A percentile compares a stretch with the other conserved stretches of the same genome.
Evolutionary conservation across 2,888 invertebrate genomes (phyloP).

Genomic region (Stenchaetothrips biformis): DNA sequence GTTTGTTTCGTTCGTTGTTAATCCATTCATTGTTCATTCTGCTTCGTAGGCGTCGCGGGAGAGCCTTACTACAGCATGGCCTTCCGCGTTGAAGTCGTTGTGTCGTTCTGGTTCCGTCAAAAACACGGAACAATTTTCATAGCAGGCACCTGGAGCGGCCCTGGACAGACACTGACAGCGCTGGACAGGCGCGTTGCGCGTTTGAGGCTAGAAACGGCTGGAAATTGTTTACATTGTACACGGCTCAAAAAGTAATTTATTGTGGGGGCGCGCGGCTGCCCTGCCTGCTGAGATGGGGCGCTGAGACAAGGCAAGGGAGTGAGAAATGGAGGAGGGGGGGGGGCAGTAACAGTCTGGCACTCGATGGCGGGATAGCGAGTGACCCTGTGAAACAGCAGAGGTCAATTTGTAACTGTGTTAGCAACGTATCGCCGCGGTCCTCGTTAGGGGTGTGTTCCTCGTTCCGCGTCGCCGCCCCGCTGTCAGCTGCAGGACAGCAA

Average conservation of each 20-base stretch:
- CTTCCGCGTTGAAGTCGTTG: no score
- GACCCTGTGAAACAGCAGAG: background rate
- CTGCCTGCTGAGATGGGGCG: constrained; percentile 1
- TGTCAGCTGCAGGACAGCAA: no score
- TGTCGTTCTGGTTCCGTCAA: no score
- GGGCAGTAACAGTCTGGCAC: background rate
- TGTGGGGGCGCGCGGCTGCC: background rate
- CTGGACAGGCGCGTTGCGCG: background rate
- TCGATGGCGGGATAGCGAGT: background rate
- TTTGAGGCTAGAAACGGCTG: background rate
- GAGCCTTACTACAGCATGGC: no score
- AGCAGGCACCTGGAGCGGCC: no score
- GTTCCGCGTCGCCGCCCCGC: no score
- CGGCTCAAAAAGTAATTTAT: constrained; percentile 23
- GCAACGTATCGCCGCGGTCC: no score
- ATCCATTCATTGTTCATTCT: no score
- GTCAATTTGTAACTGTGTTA: background rate
- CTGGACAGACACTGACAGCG: no score
- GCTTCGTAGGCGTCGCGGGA: no score
- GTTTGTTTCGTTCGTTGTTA: background rate
- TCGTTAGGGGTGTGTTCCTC: no score
- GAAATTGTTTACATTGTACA: constrained; percentile 17
- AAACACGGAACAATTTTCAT: no score
- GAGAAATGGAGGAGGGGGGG: background rate
- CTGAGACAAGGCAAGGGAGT: background rate